Conservation (phyloP, 2,888 invertebrate genomes). For the Pseudeuparius sepicola region DNA sequence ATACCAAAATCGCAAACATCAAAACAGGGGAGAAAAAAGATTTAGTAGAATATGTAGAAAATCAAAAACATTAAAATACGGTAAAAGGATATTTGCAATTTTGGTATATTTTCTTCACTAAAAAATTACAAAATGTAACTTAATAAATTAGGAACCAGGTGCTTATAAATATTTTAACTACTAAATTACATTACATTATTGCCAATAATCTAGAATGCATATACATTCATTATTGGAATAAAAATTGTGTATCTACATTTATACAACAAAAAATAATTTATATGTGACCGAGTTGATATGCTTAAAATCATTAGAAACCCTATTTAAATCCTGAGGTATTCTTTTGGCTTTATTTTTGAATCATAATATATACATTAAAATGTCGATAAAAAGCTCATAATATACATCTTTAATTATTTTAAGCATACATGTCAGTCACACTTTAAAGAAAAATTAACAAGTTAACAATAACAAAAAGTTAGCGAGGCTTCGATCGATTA, state of each 20-base stretch:
- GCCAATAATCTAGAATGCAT: constrained; percentile 31
- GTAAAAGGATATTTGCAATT: constrained; percentile 33
- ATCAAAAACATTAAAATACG: constrained; percentile 31
- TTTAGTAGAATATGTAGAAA: constrained; percentile 27
- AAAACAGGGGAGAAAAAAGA: constrained; percentile 18
- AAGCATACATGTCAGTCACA: too few species aligned
- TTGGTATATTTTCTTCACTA: constrained; percentile 27
- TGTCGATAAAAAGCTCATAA: too few species aligned
- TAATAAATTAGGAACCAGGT: constrained; percentile 41
- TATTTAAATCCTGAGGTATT: too few species aligned
- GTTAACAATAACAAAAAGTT: constrained; percentile 33
- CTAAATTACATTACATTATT: constrained; percentile 35
- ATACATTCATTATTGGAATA: constrained; percentile 34
- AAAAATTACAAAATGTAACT: too few species aligned
- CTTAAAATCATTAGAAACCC: too few species aligned
- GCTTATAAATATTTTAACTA: constrained; percentile 38
- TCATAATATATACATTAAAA: too few species aligned
- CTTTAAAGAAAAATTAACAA: constrained; percentile 30
- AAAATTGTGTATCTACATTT: constrained; percentile 35
- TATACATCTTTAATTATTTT: too few species aligned
- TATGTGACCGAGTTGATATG: too few species aligned
- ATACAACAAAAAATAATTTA: constrained; percentile 30
- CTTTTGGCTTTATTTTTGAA: too few species aligned
- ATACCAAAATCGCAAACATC: constrained; percentile 35
- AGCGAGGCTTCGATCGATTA: constrained; percentile 33